Conservation (phyloP, 2,888 invertebrate genomes). For the Elmis aenea region DNA sequence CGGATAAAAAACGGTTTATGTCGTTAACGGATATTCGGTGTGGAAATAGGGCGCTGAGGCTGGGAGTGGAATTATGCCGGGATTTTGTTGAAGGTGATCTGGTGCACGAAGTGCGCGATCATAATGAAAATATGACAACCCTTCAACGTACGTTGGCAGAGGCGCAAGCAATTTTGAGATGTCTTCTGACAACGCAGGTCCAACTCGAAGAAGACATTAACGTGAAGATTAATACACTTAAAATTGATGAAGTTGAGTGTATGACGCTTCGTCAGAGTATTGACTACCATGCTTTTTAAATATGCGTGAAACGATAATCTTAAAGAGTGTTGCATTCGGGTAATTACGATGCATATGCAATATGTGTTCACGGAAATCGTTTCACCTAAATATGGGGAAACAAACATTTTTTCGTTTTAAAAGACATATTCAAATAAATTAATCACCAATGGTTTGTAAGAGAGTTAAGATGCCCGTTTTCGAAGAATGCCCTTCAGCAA, state of each 20-base stretch:
- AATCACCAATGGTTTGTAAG: too few species aligned
- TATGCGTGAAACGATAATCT: too few species aligned
- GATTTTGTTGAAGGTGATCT: slow-evolving; percentile 74
- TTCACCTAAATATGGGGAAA: too few species aligned
- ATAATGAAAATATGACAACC: slow-evolving; percentile 60
- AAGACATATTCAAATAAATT: too few species aligned
- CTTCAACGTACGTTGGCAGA: slow-evolving; percentile 68
- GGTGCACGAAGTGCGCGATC: slow-evolving; percentile 64
- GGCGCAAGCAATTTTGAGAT: slow-evolving; percentile 70
- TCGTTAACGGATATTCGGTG: slow-evolving; percentile 79
- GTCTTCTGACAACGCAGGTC: slow-evolving; percentile 78
- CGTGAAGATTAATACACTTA: slow-evolving; percentile 81
- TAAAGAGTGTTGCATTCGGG: too few species aligned
- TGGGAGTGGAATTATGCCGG: slow-evolving; percentile 76
- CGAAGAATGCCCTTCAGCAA: too few species aligned
- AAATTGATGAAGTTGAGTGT: slow-evolving; percentile 91
- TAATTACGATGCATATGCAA: too few species aligned
- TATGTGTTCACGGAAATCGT: too few species aligned
- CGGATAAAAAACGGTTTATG: slow-evolving; percentile 75
- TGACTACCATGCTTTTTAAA: slow-evolving; percentile 68
- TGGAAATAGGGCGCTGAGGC: slow-evolving; percentile 72
- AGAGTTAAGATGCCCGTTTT: too few species aligned
- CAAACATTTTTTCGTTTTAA: too few species aligned
- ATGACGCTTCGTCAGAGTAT: slow-evolving; percentile 72
- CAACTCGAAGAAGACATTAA: slow-evolving; percentile 90